These are phyloP conservation scores for Carassius auratus DNA, from an alignment of 2,113 vertebrate genomes.

Conservation along the genomic window DNA sequence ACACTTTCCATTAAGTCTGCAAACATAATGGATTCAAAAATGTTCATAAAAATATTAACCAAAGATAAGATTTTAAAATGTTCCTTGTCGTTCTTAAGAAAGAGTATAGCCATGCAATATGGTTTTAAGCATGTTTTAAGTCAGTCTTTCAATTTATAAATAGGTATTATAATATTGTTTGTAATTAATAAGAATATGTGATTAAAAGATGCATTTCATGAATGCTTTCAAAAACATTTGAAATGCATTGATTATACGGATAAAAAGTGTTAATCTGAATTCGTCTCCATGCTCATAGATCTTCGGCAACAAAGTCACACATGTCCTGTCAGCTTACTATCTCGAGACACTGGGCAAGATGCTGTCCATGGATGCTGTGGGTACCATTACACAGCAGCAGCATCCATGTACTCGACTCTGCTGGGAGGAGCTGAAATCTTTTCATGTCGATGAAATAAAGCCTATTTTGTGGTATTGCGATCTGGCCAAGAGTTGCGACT, in stretches of 20 bases:
- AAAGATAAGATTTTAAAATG: background rate
- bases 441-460: background rate
- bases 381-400: constrained; percentile 36
- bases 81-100: background rate
- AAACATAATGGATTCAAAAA: background rate
- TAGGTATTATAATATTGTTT: background rate
- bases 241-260: background rate
- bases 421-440: constrained; percentile 10
- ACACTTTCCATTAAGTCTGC: background rate
- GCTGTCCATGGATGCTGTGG: constrained; percentile 19
- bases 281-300: background rate
- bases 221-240: background rate
- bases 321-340: constrained; percentile 45
- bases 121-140: background rate
- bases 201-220: background rate
- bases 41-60: background rate
- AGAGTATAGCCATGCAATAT: background rate
- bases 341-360: constrained; percentile 6
- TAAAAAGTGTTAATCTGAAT: background rate
- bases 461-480: background rate
- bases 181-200: background rate
- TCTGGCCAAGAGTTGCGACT: background rate
- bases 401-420: background rate
- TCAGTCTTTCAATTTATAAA: background rate
- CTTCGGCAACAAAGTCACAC: constrained; percentile 30